Percentiles rank a stretch among this genome's conserved stretches.
Conservation (phyloP, 2,888 invertebrate species). For the Mimumesa dahlbomi region DNA sequence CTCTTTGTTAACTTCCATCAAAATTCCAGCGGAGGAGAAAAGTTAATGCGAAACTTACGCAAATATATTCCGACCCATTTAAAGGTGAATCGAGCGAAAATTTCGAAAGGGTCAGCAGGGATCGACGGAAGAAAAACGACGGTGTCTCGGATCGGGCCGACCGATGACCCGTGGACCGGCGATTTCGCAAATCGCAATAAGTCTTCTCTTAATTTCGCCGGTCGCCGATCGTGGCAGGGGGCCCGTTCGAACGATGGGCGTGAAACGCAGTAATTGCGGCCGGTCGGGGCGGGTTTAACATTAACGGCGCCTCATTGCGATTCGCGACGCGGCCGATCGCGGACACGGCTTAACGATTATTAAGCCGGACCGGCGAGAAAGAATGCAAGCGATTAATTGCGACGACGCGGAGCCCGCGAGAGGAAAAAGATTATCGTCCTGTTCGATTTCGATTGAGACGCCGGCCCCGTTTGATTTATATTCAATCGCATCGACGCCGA, state of each 20-base stretch:
- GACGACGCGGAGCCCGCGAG: not conserved
- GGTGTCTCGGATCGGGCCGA: slow-evolving; percentile 26
- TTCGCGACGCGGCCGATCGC: slow-evolving; percentile 49
- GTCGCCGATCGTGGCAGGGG: slow-evolving; percentile 5
- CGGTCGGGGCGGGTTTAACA: slow-evolving; percentile 25
- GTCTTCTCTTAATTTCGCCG: slow-evolving; percentile 57
- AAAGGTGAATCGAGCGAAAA: no score
- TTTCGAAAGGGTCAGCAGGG: slow-evolving; percentile 22
- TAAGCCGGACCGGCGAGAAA: slow-evolving; percentile 16
- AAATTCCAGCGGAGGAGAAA: no score
- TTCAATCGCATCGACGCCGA: no score
- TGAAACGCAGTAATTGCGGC: slow-evolving; percentile 53
- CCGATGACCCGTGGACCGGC: slow-evolving; percentile 46
- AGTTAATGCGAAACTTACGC: no score
- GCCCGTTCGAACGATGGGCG: slow-evolving; percentile 43
- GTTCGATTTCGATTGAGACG: slow-evolving; percentile 26
- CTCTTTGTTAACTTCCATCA: no score
- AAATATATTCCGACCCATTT: no score
- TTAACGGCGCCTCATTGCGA: slow-evolving; percentile 48
- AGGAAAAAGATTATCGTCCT: not conserved
- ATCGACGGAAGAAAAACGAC: not conserved
- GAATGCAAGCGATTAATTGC: not conserved
- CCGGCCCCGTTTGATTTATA: slow-evolving; percentile 54
- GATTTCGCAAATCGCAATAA: slow-evolving; percentile 56
- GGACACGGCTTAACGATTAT: slow-evolving; percentile 32